Evolutionary conservation across 2,888 invertebrate genomes (phyloP).

Genomic region (Drosophila melanocephala): DNA sequence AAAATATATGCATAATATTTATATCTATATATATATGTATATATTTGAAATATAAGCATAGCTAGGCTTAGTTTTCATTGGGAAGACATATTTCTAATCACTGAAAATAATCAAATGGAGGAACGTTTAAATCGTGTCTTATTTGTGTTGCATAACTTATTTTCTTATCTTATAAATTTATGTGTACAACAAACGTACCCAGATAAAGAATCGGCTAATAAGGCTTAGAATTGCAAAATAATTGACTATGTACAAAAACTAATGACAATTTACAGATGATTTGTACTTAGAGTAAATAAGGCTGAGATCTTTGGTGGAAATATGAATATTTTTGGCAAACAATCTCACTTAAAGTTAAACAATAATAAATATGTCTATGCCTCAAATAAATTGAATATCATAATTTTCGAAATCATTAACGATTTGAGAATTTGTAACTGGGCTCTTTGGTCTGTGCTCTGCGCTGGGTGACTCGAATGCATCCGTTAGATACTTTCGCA

Average conservation of each 20-base stretch:
- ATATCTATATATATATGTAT: conserved; percentile 6
- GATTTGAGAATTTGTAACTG: conserved; percentile 46
- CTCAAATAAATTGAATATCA: conserved; percentile 83
- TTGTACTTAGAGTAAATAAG: conserved; percentile 36
- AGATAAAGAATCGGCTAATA: conserved; percentile 1
- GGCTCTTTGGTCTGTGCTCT: conserved; percentile 41
- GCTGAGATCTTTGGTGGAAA: conserved; percentile 77
- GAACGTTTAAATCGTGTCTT: conserved; percentile 56
- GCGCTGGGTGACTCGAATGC: conserved; percentile 68
- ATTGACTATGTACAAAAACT: conserved; percentile 12
- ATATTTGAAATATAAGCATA: conserved; percentile 18
- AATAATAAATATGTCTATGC: neutral
- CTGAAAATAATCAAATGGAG: conserved; percentile 49
- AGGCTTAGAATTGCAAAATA: neutral
- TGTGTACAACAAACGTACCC: neutral
- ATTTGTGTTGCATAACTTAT: conserved; percentile 19
- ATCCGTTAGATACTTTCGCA: conserved; percentile 84
- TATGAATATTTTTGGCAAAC: conserved; percentile 16
- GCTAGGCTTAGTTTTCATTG: conserved; percentile 30
- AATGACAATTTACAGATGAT: conserved; percentile 1
- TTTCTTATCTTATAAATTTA: neutral
- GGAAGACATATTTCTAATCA: conserved; percentile 74
- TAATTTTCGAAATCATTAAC: conserved; percentile 83
- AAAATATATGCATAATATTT: conserved; percentile 6
- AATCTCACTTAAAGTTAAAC: conserved; percentile 23